A percentile compares a stretch with the other conserved stretches of the same genome.
These are phyloP conservation scores for Rattus norvegicus DNA, from an alignment of 2,113 vertebrate genomes.

Conservation along the genomic window GRCr8 NC_086036.1:9535001-9535500, in stretches of 20 bases:
- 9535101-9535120: not conserved
- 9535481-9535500: too few relatives aligned
- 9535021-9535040: not conserved
- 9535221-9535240: not conserved
- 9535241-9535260: not conserved
- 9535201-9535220: not conserved
- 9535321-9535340: not conserved
- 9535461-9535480: too few relatives aligned
- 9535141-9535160: not conserved
- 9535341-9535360: not conserved
- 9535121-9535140: not conserved
- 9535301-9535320: not conserved
- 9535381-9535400: too few relatives aligned
- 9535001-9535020: not conserved
- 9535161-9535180: not conserved
- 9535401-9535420: too few relatives aligned
- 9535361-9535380: too few relatives aligned
- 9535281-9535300: not conserved
- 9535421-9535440: too few relatives aligned
- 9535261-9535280: not conserved
- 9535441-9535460: too few relatives aligned
- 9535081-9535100: not conserved
- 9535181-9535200: fast-evolving
- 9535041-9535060: not conserved
- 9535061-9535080: not conserved